Percentiles rank a stretch among this genome's conserved stretches.
These are phyloP conservation scores for Phrynocephalus versicolor DNA, from an alignment of 2,113 vertebrate species.

Conservation along the genomic window DNA sequence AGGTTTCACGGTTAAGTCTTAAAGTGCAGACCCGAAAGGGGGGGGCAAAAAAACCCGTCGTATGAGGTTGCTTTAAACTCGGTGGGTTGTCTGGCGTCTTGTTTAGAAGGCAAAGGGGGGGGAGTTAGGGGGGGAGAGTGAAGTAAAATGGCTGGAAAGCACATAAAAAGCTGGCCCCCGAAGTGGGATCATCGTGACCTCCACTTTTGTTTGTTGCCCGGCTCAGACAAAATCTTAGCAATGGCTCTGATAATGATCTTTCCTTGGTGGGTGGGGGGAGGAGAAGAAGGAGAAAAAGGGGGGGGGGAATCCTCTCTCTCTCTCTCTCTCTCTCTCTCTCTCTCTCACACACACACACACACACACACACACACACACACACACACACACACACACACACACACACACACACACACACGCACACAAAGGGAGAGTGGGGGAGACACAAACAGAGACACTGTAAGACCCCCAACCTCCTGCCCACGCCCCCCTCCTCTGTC, in stretches of 20 bases:
- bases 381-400: background rate
- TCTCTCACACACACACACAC: background rate
- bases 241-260: conserved; percentile 69
- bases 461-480: conserved; percentile 2
- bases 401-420: background rate
- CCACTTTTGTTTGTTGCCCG: conserved; percentile 50
- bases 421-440: background rate
- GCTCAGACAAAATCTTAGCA: conserved; percentile 63
- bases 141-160: conserved; percentile 58
- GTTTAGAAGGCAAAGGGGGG: conserved; percentile 28
- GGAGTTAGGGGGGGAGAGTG: background rate
- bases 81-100: conserved; percentile 59
- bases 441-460: background rate
- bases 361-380: background rate
- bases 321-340: background rate
- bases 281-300: background rate
- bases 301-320: background rate
- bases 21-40: conserved; percentile 26
- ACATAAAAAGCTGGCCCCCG: conserved; percentile 22
- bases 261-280: conserved; percentile 10
- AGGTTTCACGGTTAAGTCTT: conserved; percentile 61
- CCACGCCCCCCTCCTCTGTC: no score
- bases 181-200: conserved; percentile 42
- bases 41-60: conserved; percentile 41
- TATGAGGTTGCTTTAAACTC: conserved; percentile 59